Evolutionary conservation across 1,140 invertebrate species (phyloP).

Genomic region (Ips nitidus): DNA sequence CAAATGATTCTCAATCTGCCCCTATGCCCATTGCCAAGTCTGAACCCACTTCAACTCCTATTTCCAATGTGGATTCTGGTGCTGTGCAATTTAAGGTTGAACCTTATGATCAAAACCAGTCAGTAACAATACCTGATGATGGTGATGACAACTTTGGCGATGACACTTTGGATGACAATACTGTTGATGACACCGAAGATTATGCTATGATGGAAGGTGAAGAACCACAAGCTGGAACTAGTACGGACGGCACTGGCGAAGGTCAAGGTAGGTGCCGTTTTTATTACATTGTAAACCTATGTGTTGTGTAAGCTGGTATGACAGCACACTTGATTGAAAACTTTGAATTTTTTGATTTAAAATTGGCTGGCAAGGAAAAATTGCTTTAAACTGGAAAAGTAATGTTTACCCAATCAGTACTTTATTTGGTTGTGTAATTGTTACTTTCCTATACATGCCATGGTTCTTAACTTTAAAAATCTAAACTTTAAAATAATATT

Average conservation of each 20-base stretch:
- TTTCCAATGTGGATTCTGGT: constrained; percentile 11
- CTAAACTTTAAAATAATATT: not conserved
- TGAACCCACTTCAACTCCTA: constrained; percentile 33
- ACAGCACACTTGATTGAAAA: constrained; percentile 2
- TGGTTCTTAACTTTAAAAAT: no score
- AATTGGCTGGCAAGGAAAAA: not conserved
- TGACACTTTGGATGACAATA: constrained; percentile 41
- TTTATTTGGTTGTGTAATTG: no score
- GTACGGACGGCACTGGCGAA: constrained; percentile 45
- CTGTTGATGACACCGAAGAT: constrained; percentile 46
- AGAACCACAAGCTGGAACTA: constrained; percentile 48
- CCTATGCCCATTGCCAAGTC: constrained; percentile 38
- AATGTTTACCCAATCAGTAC: no score
- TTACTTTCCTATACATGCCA: no score
- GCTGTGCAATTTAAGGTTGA: constrained; percentile 48
- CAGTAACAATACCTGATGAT: constrained; percentile 40
- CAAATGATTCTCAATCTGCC: constrained; percentile 36
- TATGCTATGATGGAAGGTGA: constrained; percentile 48
- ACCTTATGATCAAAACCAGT: constrained; percentile 44
- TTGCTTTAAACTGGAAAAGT: no score
- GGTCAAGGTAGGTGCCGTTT: constrained; percentile 49
- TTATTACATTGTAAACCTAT: constrained; percentile 26
- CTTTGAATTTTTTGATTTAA: not conserved
- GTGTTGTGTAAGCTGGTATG: constrained; percentile 27
- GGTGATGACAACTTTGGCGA: constrained; percentile 43